Percentiles rank a stretch among this genome's conserved stretches.
These are phyloP conservation scores for Agrotis ipsilon DNA, from an alignment of 2,888 invertebrate species.

Conservation along the genomic window DNA sequence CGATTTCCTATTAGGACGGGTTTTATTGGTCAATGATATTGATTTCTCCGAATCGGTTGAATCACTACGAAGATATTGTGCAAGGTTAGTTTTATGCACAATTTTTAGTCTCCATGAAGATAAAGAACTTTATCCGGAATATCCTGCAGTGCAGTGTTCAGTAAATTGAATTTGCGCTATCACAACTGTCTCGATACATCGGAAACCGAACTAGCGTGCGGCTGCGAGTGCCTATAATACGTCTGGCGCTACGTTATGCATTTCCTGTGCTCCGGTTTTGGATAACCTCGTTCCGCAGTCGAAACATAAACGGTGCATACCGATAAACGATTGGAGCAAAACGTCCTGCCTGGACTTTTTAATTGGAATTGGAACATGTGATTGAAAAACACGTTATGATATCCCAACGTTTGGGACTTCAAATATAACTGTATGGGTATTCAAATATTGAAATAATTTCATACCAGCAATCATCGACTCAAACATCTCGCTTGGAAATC, in stretches of 20 bases:
- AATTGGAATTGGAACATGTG: slow-evolving; percentile 32
- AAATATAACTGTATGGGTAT: background rate
- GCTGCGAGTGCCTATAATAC: slow-evolving; percentile 49
- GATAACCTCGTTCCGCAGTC: slow-evolving; percentile 62
- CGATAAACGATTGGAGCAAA: slow-evolving; percentile 49
- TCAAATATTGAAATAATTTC: background rate
- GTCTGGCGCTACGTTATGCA: slow-evolving; percentile 66
- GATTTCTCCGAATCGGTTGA: slow-evolving; percentile 29
- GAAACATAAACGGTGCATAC: slow-evolving; percentile 59
- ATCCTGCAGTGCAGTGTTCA: slow-evolving; percentile 32
- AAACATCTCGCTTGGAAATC: background rate
- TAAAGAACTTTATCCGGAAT: slow-evolving; percentile 2
- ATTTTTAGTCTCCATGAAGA: background rate
- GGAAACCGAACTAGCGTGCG: slow-evolving; percentile 59
- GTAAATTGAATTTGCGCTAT: slow-evolving; percentile 61
- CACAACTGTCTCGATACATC: slow-evolving; percentile 53
- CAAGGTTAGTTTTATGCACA: slow-evolving; percentile 1
- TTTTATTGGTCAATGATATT: slow-evolving; percentile 27
- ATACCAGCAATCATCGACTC: background rate
- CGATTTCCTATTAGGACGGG: slow-evolving; percentile 17
- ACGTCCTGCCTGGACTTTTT: slow-evolving; percentile 42
- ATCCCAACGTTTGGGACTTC: background rate
- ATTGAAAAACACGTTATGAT: background rate
- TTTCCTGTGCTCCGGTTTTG: slow-evolving; percentile 75
- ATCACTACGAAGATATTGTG: background rate